Conservation (phyloP, 1,140 invertebrate genomes). For the Periplaneta americana region DNA sequence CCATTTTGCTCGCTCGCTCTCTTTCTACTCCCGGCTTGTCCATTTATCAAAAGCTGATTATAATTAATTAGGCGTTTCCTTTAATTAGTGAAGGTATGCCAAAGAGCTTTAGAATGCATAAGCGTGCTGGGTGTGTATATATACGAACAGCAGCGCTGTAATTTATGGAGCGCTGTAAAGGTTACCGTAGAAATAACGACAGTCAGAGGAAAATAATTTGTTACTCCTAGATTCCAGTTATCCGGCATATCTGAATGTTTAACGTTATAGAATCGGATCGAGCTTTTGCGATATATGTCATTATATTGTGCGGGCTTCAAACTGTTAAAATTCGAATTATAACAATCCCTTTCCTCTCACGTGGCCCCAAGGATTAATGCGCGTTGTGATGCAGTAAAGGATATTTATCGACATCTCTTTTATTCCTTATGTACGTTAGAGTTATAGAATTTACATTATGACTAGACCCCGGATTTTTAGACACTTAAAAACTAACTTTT, state of each 20-base stretch:
- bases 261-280: neutral
- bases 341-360: neutral
- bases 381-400: too few species aligned
- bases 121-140: neutral
- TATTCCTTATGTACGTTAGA: too few species aligned
- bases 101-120: neutral
- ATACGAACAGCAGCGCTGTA: neutral
- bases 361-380: neutral
- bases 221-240: neutral
- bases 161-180: neutral
- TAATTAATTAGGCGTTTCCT: slow-evolving; percentile 13
- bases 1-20: neutral
- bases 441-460: too few species aligned
- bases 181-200: neutral
- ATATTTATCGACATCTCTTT: too few species aligned
- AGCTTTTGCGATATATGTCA: neutral
- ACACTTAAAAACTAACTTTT: too few species aligned
- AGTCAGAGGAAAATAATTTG: neutral
- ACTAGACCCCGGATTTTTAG: too few species aligned
- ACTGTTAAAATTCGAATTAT: neutral
- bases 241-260: neutral
- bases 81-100: slow-evolving; percentile 11
- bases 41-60: slow-evolving; percentile 14
- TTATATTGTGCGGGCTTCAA: neutral
- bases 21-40: neutral